Evolutionary conservation across 2,797 vertebrate genomes (phyloP), one percentile per base, ranked within the genome.

Genomic region (Cynopterus sphinx): DNA sequence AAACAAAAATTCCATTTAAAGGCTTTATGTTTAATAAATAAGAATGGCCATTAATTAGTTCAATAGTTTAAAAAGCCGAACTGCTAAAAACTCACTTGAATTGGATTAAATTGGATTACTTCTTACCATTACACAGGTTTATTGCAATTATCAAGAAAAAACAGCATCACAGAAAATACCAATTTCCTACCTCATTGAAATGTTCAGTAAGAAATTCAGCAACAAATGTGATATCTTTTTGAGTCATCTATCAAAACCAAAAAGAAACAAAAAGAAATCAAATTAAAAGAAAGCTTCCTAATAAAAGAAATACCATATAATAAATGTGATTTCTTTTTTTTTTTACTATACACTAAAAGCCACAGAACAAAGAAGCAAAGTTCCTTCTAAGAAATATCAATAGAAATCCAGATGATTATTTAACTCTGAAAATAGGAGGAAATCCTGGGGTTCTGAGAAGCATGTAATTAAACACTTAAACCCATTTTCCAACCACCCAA

Each of bases 161-260:
- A 79, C 17, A 67, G 46, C 67, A 78, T 74, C 84, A 84, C 0
- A 83, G 51, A 85, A 90, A 90, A 92, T 78, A 84, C 7, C 63
- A 41, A 70, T 43, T 84, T 92, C 96, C 83, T 96, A 99, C 99
- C 99, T 99, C 99, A 98, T 99, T 99, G 96, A 99, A 99, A 97
- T 99, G 99, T 92, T 99, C 99, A 28, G 99, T 99, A 86, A 99
- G 99, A 98, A 99, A 99, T 98, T 99, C 99, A 0, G 99, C 99
- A 96, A 99, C 99, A 98, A 99, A 99, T 0, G 99, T 99, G 75
- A 99, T 99, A 98, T 99, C 99, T 98, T 99, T 99, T 85, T 99
- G 99, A 87, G 99, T 99, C 99, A 99, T 99, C 99, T 99, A 94
- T 91, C 91, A 96, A 39, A 74, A 91, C 12, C 97, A 92, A 41